phyloP scores from a whole-genome alignment of 2,113 vertebrate genomes.

The Cricetomys ansorgei region DNA sequence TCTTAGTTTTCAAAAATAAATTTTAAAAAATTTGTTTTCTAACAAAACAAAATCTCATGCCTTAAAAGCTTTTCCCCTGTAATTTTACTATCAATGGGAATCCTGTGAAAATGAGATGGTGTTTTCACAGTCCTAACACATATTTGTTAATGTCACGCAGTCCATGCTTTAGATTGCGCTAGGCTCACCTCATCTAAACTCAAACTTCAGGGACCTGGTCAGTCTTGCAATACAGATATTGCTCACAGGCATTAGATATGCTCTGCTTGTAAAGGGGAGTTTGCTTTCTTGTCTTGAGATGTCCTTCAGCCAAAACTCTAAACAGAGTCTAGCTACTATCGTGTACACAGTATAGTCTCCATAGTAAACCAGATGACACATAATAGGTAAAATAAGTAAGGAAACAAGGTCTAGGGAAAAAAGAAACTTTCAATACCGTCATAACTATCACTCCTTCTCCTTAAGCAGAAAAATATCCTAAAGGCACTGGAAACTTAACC shows the following conservation, averaged over 20 bases:
- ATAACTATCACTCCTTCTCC: neutral
- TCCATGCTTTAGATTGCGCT: neutral
- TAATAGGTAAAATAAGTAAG: neutral
- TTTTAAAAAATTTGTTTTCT: neutral
- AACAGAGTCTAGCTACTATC: too few relatives aligned
- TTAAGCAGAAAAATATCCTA: constrained; percentile 4
- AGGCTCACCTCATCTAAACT: neutral
- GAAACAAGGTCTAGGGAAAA: neutral
- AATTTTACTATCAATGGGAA: neutral
- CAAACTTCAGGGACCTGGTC: neutral
- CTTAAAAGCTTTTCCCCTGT: neutral
- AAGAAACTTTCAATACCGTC: neutral
- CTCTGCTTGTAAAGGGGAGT: too few relatives aligned
- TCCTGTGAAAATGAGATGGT: neutral
- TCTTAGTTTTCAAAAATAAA: constrained; percentile 44
- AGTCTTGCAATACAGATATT: neutral
- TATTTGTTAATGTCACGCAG: neutral
- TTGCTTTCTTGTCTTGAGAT: neutral
- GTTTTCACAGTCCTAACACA: neutral
- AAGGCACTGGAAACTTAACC: neutral
- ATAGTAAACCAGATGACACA: neutral
- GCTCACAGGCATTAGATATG: neutral
- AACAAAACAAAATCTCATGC: neutral
- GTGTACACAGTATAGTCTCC: too few relatives aligned
- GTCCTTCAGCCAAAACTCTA: constrained; percentile 16